A percentile compares a stretch with the other conserved stretches of the same genome.
Conservation (phyloP, 1,140 invertebrate genomes). For the Diorhabda elongata region DNA sequence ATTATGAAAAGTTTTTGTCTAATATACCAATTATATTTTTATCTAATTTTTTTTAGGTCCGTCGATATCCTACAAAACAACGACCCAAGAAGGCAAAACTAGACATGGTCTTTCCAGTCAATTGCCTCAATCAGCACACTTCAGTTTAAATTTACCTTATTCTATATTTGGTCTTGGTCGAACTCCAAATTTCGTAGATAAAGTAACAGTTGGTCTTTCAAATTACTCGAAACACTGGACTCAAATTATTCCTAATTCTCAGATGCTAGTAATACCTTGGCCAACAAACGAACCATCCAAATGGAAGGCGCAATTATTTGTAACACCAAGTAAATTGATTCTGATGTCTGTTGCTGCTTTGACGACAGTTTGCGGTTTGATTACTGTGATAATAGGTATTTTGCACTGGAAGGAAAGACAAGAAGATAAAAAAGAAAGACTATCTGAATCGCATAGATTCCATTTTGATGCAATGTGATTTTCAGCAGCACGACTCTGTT, state of each 20-base stretch:
- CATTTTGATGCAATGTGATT: conserved; percentile 73
- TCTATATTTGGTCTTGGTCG: conserved; percentile 92
- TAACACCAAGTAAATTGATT: conserved; percentile 93
- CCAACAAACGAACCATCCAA: conserved; percentile 69
- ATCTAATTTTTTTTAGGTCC: conserved; percentile 57
- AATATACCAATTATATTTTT: conserved; percentile 37
- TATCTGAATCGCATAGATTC: conserved; percentile 83
- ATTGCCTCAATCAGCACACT: conserved; percentile 87
- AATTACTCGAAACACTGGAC: conserved; percentile 71
- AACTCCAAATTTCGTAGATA: conserved; percentile 96
- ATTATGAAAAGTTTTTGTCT: too few relatives aligned
- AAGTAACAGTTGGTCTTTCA: conserved; percentile 76
- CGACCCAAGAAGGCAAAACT: conserved; percentile 73
- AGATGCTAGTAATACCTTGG: conserved; percentile 91
- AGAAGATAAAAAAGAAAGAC: conserved; percentile 85
- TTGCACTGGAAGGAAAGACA: conserved; percentile 91
- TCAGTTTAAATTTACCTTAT: conserved; percentile 89
- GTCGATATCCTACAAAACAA: conserved; percentile 80
- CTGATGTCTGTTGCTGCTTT: conserved; percentile 86
- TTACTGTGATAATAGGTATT: conserved; percentile 78
- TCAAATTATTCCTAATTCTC: conserved; percentile 93
- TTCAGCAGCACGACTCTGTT: too few relatives aligned
- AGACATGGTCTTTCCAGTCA: conserved; percentile 77
- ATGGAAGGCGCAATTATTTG: conserved; percentile 93
- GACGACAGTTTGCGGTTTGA: conserved; percentile 79